Evolutionary conservation across 2,113 vertebrate species (phyloP).

Genomic region (Pedionomus torquatus): DNA sequence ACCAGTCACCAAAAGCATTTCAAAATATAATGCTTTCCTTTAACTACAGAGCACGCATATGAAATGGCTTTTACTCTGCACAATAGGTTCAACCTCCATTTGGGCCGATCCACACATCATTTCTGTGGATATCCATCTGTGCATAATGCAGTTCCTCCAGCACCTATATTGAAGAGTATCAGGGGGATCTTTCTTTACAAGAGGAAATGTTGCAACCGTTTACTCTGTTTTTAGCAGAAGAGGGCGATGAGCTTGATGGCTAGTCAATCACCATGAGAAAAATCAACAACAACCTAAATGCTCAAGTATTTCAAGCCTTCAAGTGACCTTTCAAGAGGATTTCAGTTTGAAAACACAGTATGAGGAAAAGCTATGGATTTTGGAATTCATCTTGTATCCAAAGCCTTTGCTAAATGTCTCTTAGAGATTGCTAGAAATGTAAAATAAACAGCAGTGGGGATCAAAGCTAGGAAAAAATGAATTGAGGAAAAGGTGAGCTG

Average conservation of each 20-base stretch:
- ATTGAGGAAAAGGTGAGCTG: background rate
- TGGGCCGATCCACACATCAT: background rate
- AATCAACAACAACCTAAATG: background rate
- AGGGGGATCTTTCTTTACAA: background rate
- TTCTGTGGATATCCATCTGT: background rate
- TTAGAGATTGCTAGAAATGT: background rate
- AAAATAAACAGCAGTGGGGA: conserved; percentile 14
- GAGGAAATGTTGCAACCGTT: background rate
- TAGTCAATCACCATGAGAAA: background rate
- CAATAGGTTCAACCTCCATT: background rate
- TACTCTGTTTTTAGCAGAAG: background rate
- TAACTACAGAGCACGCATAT: fast-evolving
- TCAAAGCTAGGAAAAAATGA: background rate
- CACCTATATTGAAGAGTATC: background rate
- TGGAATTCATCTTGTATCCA: background rate
- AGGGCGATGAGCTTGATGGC: background rate
- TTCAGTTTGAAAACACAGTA: conserved; percentile 2
- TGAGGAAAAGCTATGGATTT: background rate
- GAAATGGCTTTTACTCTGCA: background rate
- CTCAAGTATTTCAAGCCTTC: background rate
- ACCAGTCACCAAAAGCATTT: background rate
- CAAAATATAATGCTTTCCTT: background rate
- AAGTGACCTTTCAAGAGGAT: conserved; percentile 44
- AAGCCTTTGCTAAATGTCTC: conserved; percentile 54
- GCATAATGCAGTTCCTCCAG: background rate